Evolutionary conservation across 2,113 vertebrate genomes (phyloP), one percentile per base, ranked within the genome.

Genomic region (Ophiodon elongatus): DNA sequence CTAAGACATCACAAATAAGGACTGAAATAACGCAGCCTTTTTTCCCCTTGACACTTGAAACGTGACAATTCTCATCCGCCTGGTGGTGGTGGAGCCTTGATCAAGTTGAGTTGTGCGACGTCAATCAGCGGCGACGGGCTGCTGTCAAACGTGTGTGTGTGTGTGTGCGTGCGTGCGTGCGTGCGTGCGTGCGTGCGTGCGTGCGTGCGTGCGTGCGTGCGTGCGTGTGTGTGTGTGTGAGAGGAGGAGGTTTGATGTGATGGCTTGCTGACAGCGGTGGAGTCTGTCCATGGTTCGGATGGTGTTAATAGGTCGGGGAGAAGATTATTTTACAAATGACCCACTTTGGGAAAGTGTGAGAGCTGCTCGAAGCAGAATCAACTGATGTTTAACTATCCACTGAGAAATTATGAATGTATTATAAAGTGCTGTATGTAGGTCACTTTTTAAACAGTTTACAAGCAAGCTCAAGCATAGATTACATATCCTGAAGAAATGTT

Each of bases 251-350:
- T 10, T 17, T 59, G 31, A 69, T 41, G 7, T 25, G 15, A 66
- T 23, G 52, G 64, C 76, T 64, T 21, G 7, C 62, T 57, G 72
- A 50, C 50, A 31, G 41, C 15, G 41, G 56, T 57, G 19, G 21
- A 39, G 21, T 57, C 60, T 25, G 67, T 21, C 54, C 62, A 31
- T 13, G 72, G 56, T 60, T 63, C 27, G 7, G 76, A 45, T 45
- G 39, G 25, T 15, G 69, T 68, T 57, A 54, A 67, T 54, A 43
- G 66, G 45, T 35, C 56, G 19, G 59, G 82, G 47, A 62, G 29
- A 45, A 79, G 84, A 80, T 87, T 70, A 54, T 27, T 77, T 81
- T 54, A 64, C 37, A 79, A 77, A 82, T 84, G 68, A 86, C 75
- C 57, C 83, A 73, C 52, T 82, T 71, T 66, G 57, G 21, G 63